phyloP scores from a whole-genome alignment of 2,888 invertebrate species.

The Limenitis camilla region DNA sequence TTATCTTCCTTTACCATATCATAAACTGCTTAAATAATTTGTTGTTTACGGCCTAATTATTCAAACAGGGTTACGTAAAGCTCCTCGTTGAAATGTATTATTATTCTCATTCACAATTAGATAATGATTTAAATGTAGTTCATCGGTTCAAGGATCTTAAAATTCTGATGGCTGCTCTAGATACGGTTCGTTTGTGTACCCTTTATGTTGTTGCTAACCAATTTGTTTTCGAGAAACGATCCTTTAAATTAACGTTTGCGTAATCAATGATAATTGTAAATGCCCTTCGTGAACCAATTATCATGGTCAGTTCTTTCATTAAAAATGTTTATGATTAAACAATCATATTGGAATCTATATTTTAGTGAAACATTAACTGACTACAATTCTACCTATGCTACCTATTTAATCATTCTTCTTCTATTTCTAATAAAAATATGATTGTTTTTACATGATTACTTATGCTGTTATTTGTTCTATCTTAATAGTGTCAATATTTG shows the following conservation, averaged over 20 bases:
- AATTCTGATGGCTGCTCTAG: slow-evolving; percentile 18
- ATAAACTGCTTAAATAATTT: slow-evolving; percentile 50
- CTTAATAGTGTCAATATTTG: no score
- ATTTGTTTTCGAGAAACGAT: slow-evolving; percentile 41
- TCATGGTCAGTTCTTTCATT: slow-evolving; percentile 28
- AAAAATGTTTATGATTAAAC: slow-evolving; percentile 18
- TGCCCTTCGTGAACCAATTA: slow-evolving; percentile 42
- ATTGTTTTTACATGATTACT: no score
- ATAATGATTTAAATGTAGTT: slow-evolving; percentile 21
- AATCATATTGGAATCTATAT: background rate
- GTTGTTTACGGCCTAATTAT: slow-evolving; percentile 53
- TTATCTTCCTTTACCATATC: slow-evolving; percentile 29
- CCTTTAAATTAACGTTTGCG: slow-evolving; percentile 33
- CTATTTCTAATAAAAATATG: no score
- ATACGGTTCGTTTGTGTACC: slow-evolving; percentile 33
- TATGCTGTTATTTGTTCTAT: no score
- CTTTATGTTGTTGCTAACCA: slow-evolving; percentile 42
- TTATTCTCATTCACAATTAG: slow-evolving; percentile 30
- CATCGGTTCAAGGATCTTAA: slow-evolving; percentile 23
- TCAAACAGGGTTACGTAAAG: slow-evolving; percentile 50
- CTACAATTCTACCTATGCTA: no score
- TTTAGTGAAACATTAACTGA: no score
- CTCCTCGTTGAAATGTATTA: slow-evolving; percentile 24
- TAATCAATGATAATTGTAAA: slow-evolving; percentile 44
- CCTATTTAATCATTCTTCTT: no score